These are phyloP conservation scores for Artibeus lituratus DNA, from an alignment of 2,797 vertebrate species.

Conservation along the genomic window DNA sequence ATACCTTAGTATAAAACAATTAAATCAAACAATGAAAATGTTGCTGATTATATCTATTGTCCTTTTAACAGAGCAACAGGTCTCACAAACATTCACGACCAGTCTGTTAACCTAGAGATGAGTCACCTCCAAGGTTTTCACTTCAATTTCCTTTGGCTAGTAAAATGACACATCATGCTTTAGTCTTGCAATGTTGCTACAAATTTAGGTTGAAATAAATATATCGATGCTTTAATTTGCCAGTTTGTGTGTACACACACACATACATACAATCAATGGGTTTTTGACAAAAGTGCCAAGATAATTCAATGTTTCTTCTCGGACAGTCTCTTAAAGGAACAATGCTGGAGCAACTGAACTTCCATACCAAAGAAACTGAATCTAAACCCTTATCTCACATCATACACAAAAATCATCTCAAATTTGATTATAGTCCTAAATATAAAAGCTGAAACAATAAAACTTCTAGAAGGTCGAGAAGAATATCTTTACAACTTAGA, in stretches of 20 bases:
- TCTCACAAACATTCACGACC: background rate
- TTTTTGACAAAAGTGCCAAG: no score
- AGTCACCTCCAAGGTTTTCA: background rate
- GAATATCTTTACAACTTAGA: background rate
- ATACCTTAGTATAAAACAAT: background rate
- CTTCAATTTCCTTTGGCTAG: background rate
- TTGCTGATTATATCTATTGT: background rate
- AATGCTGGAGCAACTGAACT: no score
- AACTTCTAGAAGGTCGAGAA: background rate
- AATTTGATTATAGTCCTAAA: no score
- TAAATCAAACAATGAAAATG: background rate
- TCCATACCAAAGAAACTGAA: no score
- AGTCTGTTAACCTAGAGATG: background rate
- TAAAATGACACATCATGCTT: background rate
- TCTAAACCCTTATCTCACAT: no score
- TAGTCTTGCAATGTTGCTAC: conserved; percentile 5
- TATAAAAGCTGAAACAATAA: no score
- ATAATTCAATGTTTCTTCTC: no score
- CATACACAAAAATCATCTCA: no score
- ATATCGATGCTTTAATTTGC: background rate
- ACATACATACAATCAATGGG: background rate
- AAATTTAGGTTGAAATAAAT: conserved; percentile 4
- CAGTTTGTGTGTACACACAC: background rate
- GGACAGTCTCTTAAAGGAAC: no score
- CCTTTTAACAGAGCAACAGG: background rate